A percentile compares a stretch with the other conserved stretches of the same genome.
Evolutionary conservation across 2,797 vertebrate genomes (phyloP).

Genomic region (Ficedula albicollis): DNA sequence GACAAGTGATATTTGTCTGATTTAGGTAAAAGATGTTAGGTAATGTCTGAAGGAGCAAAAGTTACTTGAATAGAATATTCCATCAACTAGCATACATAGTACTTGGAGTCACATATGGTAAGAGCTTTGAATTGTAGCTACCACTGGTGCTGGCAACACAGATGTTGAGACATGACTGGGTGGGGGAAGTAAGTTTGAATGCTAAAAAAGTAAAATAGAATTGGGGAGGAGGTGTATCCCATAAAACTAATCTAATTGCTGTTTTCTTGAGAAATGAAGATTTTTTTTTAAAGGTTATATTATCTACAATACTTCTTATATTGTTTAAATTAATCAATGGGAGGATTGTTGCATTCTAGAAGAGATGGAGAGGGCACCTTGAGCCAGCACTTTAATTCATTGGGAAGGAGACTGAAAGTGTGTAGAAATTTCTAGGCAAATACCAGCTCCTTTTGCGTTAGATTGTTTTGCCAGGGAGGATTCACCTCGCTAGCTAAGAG

Average conservation of each 20-base stretch:
- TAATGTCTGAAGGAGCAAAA: conserved; percentile 1
- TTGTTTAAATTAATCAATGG: neutral
- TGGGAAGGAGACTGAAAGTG: neutral
- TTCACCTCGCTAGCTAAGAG: neutral
- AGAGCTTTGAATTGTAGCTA: neutral
- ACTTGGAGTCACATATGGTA: neutral
- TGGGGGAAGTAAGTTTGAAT: neutral
- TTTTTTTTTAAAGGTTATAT: neutral
- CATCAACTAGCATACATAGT: neutral
- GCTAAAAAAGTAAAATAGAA: neutral
- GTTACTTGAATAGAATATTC: neutral
- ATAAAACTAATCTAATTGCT: neutral
- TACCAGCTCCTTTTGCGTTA: neutral
- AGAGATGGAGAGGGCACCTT: neutral
- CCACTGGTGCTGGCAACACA: neutral
- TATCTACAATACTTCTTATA: neutral
- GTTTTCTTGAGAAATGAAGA: neutral
- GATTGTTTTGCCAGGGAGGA: neutral
- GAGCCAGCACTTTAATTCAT: neutral
- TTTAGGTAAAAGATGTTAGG: neutral
- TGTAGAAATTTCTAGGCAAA: neutral
- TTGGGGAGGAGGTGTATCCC: neutral
- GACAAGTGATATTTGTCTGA: neutral
- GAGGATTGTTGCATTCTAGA: neutral
- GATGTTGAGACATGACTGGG: neutral